Base-by-base conservation (phyloP, 1,140 invertebrate species). In the Bactericera cockerelli region DNA sequence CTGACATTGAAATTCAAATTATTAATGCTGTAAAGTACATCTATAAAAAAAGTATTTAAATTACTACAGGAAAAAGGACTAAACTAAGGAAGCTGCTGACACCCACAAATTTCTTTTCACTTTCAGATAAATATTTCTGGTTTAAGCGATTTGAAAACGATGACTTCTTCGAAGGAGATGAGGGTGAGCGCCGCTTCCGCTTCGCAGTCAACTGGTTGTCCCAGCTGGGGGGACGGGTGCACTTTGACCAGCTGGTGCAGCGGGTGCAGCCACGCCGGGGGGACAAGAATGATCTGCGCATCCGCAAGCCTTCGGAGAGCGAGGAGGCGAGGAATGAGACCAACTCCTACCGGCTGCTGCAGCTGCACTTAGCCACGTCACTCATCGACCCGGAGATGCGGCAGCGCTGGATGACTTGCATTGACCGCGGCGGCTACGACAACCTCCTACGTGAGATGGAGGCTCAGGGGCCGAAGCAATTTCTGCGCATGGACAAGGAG, bases 81-180 rank as follows among this genome's bases (percentile, higher is more conserved):
- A n/a, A n/a, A n/a, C n/a, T n/a, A n/a, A n/a, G n/a, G n/a, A n/a
- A n/a, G n/a, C n/a, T n/a, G n/a, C n/a, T n/a, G n/a, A n/a, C n/a
- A n/a, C n/a, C n/a, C n/a, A n/a, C n/a, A 31, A 49, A 16, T 49
- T 49, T 22, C 4, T 49, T 49, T 36, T 36, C 8, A 16, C n/a
- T 49, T 49, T 49, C 42, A 49, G 42, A 49, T 49, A 49, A 49
- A 49, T 19, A 22, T 49, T 49, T 6, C n/a, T 49, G n/a, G n/a
- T 49, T 49, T 49, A 49, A 49, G 19, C 42, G 42, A n/a, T 49
- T 49, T 22, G n/a, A 49, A 4, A 49, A 49, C 42, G 42, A 49
- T n/a, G 42, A 49, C 22, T 4, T 49, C 4, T 49, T 49, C n/a
- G 42, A 49, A 16, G 42, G 42, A 4, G 22, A 49, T n/a, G 8